Base-by-base conservation (phyloP, 2,888 invertebrate species). In the Torymus auratus region DNA sequence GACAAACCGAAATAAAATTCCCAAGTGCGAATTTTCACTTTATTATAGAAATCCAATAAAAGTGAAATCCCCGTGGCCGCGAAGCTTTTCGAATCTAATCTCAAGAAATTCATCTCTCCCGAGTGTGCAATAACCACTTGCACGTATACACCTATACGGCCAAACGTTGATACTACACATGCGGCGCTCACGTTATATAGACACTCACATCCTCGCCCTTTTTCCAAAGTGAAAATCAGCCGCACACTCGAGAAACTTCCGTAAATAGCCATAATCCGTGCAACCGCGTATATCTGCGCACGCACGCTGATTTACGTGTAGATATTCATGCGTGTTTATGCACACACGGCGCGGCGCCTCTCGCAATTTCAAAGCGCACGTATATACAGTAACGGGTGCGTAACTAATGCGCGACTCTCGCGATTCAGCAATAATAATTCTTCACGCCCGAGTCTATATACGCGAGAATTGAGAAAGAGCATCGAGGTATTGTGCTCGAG, bases 341-440 rank as follows among this genome's bases (percentile, higher is more conserved):
- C 50, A 55, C 23, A 55, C 20, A 53, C 15, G 41, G 13, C 14
- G 5, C 53, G 14, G 28, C 41, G 11, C 41, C 41, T 7, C 28
- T 65, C n/a, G 68, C 52, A 50, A 50, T 12, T 15, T 55, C 28
- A 50, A 41, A 41, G 41, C 41, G 5, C 41, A 41, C 65, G 17
- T 52, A 1, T 10, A 7, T 74, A 73, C 68, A 82, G 80, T 82
- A 83, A 83, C 82, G 84, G 82, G 73, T 83, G 84, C 83, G 83
- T 83, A 84, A 83, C 82, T 80, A 83, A 82, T 81, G 50, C 12
- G 55, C 56, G 69, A 62, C 69, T 74, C 41, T 28, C 28, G 23
- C 17, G 67, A 74, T 74, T 74, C 23, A 65, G 52, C 52, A 62
- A 64, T 70, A 28, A 28, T 41, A 69, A 71, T 74, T 69, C 79